Evolutionary conservation across 2,888 invertebrate species (phyloP).

Genomic region (Caenorhabditis drosophilae): DNA sequence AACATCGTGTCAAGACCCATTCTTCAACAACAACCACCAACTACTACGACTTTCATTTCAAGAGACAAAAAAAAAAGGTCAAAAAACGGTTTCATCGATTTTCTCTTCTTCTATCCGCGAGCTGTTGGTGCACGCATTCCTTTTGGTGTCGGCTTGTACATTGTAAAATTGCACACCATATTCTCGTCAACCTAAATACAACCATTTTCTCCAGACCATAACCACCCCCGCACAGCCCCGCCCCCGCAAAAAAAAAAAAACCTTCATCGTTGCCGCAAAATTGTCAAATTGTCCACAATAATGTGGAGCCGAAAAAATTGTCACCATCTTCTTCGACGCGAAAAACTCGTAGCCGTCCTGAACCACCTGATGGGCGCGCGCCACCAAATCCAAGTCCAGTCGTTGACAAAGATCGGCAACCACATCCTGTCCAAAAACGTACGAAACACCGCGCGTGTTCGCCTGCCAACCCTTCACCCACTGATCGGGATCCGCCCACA

Average conservation of each 20-base stretch:
- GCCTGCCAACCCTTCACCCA: conserved; percentile 58
- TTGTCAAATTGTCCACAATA: conserved; percentile 64
- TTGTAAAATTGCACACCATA: conserved; percentile 57
- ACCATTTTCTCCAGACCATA: no score
- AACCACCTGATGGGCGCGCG: conserved; percentile 71
- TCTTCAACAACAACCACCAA: no score
- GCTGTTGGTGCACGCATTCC: conserved; percentile 1
- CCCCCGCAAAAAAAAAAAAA: conserved; percentile 10
- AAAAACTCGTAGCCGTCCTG: conserved; percentile 75
- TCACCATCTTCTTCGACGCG: conserved; percentile 56
- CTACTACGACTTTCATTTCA: no score
- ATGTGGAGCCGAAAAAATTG: conserved; percentile 61
- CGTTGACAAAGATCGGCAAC: conserved; percentile 72
- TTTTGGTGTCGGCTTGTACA: conserved; percentile 53
- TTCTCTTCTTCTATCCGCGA: neutral
- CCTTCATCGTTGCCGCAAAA: conserved; percentile 59
- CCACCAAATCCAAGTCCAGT: conserved; percentile 73
- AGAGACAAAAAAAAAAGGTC: no score
- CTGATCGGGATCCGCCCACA: conserved; percentile 55
- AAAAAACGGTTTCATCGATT: no score
- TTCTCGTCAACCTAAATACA: conserved; percentile 49
- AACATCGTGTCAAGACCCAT: no score
- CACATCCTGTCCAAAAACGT: conserved; percentile 74
- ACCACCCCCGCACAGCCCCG: no score
- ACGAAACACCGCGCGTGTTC: conserved; percentile 73